Conservation (phyloP, 2,113 vertebrate genomes). For the Catagonus wagneri region DNA sequence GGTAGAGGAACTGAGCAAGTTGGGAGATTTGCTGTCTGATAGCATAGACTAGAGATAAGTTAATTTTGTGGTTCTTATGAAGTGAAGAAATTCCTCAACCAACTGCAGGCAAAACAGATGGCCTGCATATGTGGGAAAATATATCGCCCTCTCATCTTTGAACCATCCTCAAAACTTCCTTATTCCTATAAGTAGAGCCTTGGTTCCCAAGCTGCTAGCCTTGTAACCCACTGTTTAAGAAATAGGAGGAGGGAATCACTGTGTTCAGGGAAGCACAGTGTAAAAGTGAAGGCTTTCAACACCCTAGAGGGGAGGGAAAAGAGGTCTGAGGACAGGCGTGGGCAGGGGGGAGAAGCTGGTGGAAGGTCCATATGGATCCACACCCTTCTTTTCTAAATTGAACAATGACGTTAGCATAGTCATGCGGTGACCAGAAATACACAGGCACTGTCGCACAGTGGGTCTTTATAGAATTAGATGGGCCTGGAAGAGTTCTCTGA, state of each 20-base stretch:
- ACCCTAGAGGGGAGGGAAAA: background rate
- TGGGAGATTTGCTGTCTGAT: background rate
- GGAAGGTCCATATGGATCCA: background rate
- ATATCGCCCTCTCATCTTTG: background rate
- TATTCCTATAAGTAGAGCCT: background rate
- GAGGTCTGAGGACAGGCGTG: background rate
- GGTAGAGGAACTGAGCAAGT: background rate
- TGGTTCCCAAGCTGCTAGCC: background rate
- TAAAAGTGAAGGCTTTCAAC: background rate
- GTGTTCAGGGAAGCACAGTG: background rate
- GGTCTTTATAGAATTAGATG: background rate
- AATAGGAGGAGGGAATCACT: background rate
- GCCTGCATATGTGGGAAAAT: background rate
- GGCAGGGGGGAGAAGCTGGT: background rate
- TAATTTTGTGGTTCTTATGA: slow-evolving; percentile 7
- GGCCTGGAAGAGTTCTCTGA: background rate
- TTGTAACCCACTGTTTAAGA: background rate
- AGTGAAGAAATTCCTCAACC: background rate
- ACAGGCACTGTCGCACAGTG: background rate
- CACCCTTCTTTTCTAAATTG: background rate
- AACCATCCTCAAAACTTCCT: background rate
- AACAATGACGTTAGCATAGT: background rate
- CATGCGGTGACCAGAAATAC: background rate
- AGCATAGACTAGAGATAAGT: background rate
- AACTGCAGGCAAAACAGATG: background rate